Conservation (phyloP, 2,113 vertebrate genomes). For the Bolborhynchus lineola region DNA sequence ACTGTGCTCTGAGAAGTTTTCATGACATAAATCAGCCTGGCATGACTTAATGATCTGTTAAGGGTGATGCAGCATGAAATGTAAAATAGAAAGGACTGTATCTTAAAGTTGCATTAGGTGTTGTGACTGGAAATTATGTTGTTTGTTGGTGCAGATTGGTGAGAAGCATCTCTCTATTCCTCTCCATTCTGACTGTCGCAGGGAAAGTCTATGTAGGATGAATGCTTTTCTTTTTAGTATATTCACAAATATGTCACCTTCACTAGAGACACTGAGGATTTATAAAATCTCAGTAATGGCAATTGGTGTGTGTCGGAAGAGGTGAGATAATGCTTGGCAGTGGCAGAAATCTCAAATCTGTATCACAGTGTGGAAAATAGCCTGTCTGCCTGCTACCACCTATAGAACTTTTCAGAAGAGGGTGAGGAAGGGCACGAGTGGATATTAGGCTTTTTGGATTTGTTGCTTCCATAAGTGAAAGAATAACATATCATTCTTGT, state of each 20-base stretch:
- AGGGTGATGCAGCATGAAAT: not conserved
- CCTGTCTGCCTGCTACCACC: not conserved
- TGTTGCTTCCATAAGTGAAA: not conserved
- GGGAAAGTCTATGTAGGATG: not conserved
- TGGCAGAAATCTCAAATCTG: not conserved
- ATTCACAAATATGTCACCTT: not conserved
- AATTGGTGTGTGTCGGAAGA: not conserved
- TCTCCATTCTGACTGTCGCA: not conserved
- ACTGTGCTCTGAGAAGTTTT: slow-evolving; percentile 32
- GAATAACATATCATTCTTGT: not conserved
- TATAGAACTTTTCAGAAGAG: not conserved
- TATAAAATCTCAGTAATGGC: not conserved
- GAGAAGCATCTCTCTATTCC: not conserved
- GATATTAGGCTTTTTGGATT: not conserved
- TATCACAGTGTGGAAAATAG: not conserved
- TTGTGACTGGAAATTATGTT: not conserved
- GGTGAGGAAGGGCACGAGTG: not conserved
- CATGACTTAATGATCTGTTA: slow-evolving; percentile 10
- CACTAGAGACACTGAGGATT: not conserved
- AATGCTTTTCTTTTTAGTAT: not conserved
- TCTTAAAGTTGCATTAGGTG: not conserved
- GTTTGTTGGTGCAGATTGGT: not conserved
- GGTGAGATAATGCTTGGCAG: not conserved
- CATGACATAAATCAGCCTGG: slow-evolving; percentile 31
- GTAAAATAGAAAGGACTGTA: slow-evolving; percentile 24